phyloP scores from a whole-genome alignment of 1,140 invertebrate species.

The Procambarus virginalis region DNA sequence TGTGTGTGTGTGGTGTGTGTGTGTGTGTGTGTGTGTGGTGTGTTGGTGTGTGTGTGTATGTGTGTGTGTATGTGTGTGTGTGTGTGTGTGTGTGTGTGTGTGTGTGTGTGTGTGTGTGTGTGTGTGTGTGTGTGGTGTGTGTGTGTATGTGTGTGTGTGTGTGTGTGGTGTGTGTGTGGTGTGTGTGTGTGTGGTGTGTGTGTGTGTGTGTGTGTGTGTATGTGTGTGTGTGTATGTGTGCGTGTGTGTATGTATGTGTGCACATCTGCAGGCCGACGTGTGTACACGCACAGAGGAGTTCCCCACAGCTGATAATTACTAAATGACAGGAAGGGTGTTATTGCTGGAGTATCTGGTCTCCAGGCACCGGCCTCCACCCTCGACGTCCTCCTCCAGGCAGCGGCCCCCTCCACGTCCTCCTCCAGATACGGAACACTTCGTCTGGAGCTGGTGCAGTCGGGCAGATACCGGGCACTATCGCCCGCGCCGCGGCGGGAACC shows the following conservation, averaged over 20 bases:
- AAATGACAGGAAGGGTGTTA: constrained; percentile 47
- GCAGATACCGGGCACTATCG: constrained; percentile 40
- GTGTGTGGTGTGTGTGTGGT: too few species aligned
- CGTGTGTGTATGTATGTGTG: not conserved
- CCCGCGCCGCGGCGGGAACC: not conserved
- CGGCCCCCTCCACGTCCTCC: not conserved
- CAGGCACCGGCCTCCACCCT: not conserved
- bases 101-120: too few species aligned
- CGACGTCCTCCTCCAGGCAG: constrained; percentile 3
- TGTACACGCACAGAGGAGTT: not conserved
- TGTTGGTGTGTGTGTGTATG: too few species aligned
- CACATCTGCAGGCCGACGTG: not conserved
- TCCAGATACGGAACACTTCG: not conserved
- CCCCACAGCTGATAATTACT: constrained; percentile 42
- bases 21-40: too few species aligned
- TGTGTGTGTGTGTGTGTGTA: too few species aligned
- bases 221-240: too few species aligned
- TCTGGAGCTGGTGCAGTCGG: too few species aligned
- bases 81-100: not conserved
- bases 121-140: too few species aligned
- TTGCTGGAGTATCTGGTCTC: constrained; percentile 20
- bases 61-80: constrained; percentile 9
- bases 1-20: not conserved
- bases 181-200: not conserved
- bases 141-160: too few species aligned